Evolutionary conservation across 2,888 invertebrate species (phyloP).

Genomic region (Stegophylla sp.): DNA sequence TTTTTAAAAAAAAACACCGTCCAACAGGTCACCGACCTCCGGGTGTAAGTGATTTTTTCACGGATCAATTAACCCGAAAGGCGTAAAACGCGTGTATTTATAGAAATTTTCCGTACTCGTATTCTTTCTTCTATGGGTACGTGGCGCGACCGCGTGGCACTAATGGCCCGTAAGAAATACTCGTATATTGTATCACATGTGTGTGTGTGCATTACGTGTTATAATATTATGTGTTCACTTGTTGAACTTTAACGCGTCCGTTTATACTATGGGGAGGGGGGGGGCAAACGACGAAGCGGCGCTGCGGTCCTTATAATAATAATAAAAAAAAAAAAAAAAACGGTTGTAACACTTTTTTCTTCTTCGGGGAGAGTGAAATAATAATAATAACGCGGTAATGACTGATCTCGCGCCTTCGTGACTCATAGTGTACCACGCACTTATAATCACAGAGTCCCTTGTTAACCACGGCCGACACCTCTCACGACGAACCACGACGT

Average conservation of each 20-base stretch:
- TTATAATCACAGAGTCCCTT: slow-evolving; percentile 32
- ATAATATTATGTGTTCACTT: neutral
- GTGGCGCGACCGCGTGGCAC: neutral
- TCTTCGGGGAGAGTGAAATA: neutral
- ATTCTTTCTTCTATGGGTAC: no score
- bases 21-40: no score
- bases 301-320: neutral
- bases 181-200: neutral
- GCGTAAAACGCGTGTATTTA: no score
- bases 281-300: neutral
- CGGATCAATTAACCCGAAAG: no score
- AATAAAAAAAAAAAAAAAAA: no score
- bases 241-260: neutral
- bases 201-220: neutral
- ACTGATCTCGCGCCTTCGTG: slow-evolving; percentile 10
- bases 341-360: neutral
- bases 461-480: slow-evolving; percentile 22
- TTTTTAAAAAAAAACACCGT: no score
- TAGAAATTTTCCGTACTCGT: no score
- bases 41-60: no score
- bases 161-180: neutral
- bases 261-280: no score
- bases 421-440: neutral
- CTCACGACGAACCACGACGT: neutral
- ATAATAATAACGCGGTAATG: slow-evolving; percentile 19